Percentiles rank a stretch among this genome's conserved stretches.
phyloP scores from a whole-genome alignment of 1,140 invertebrate species.

The Cydia splendana region DNA sequence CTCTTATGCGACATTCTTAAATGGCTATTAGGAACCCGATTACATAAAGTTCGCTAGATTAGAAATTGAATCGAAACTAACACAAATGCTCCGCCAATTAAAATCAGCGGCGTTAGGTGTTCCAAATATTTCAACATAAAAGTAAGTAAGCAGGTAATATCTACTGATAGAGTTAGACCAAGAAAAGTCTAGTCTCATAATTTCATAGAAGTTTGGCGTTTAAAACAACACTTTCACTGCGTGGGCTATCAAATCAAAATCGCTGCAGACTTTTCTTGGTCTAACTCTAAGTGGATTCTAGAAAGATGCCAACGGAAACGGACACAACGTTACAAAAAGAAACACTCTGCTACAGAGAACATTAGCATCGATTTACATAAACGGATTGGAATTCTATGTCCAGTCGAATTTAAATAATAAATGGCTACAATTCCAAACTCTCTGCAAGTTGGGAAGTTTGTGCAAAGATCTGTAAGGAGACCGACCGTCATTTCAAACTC shows the following conservation, averaged over 20 bases:
- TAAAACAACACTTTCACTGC: no score
- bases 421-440: constrained; percentile 47
- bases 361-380: constrained; percentile 64
- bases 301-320: neutral
- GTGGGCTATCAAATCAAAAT: no score
- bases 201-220: no score
- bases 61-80: no score
- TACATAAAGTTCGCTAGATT: no score
- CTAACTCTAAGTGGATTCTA: neutral
- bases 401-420: constrained; percentile 61
- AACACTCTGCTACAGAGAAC: constrained; percentile 39
- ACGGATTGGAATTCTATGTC: constrained; percentile 56
- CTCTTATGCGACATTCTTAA: no score
- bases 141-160: neutral
- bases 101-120: no score
- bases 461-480: constrained; percentile 41
- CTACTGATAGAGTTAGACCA: no score
- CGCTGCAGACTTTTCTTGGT: no score
- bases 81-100: no score
- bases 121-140: neutral
- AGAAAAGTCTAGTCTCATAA: no score
- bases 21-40: no score
- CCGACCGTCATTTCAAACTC: constrained; percentile 48
- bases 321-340: neutral
- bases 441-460: constrained; percentile 41